Conservation (phyloP, 2,797 vertebrate species). For the Momotus momota region DNA sequence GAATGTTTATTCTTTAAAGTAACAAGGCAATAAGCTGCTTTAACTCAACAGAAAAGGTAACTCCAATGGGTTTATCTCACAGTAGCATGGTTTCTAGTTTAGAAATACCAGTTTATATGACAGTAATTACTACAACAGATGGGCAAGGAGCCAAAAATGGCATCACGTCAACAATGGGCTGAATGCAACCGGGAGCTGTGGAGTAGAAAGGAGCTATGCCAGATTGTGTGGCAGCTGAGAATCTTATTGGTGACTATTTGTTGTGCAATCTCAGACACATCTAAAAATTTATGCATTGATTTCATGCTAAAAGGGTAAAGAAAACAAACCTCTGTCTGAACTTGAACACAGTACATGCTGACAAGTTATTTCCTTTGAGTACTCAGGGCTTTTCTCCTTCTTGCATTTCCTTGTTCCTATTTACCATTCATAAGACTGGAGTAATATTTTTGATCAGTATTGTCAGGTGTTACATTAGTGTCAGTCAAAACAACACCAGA, state of each 20-base stretch:
- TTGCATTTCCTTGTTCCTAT: neutral
- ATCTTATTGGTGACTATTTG: slow-evolving; percentile 67
- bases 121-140: slow-evolving; percentile 79
- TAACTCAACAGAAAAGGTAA: slow-evolving; percentile 24
- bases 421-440: neutral
- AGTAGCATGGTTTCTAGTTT: slow-evolving; percentile 25
- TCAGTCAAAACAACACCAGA: neutral
- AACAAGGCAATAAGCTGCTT: neutral
- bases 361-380: neutral
- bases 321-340: neutral
- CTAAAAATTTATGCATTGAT: slow-evolving; percentile 29
- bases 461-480: neutral
- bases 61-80: neutral
- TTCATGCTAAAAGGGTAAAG: neutral
- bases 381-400: neutral
- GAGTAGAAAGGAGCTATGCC: slow-evolving; percentile 70
- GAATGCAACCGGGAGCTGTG: slow-evolving; percentile 60
- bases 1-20: neutral
- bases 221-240: slow-evolving; percentile 78
- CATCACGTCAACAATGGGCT: slow-evolving; percentile 58
- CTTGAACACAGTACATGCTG: neutral
- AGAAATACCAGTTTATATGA: slow-evolving; percentile 73
- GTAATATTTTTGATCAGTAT: neutral
- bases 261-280: slow-evolving; percentile 34
- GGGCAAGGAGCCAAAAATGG: slow-evolving; percentile 70